Percentiles rank a stretch among this genome's conserved stretches.
Evolutionary conservation across 2,888 invertebrate genomes (phyloP).

Genomic region (Neoscelio sp.): DNA sequence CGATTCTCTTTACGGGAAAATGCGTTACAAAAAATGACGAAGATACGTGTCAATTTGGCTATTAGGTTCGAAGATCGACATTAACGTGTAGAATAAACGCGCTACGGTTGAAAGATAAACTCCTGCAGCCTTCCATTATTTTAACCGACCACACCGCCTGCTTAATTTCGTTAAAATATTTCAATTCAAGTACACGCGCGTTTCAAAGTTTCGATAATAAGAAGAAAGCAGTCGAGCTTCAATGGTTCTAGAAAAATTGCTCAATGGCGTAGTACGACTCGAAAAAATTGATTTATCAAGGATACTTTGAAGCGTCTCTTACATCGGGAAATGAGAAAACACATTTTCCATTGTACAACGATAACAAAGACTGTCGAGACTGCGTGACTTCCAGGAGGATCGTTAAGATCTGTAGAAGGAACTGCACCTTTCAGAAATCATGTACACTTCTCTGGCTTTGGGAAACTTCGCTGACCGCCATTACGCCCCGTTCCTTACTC

Average conservation of each 20-base stretch:
- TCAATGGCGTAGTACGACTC: conserved; percentile 15
- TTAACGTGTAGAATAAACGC: too few species aligned
- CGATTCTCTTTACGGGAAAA: neutral
- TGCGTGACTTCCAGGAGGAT: conserved; percentile 60
- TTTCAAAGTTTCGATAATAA: conserved; percentile 9
- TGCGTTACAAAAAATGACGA: too few species aligned
- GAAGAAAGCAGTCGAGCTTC: conserved; percentile 40
- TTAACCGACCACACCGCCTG: too few species aligned
- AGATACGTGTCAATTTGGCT: too few species aligned
- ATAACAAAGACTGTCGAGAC: conserved; percentile 57
- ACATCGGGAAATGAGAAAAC: conserved; percentile 57
- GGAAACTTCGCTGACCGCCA: conserved; percentile 40
- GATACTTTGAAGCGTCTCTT: conserved; percentile 58
- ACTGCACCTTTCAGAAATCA: conserved; percentile 56
- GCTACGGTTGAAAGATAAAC: too few species aligned
- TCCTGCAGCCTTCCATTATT: too few species aligned
- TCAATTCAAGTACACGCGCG: too few species aligned
- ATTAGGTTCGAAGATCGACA: too few species aligned
- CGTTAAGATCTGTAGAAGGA: conserved; percentile 50
- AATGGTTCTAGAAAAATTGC: conserved; percentile 20
- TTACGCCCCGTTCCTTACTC: conserved; percentile 29
- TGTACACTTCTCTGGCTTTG: conserved; percentile 44
- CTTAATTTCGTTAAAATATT: too few species aligned
- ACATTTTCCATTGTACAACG: conserved; percentile 57
- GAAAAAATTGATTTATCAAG: conserved; percentile 60